Base-by-base conservation (phyloP, 2,888 invertebrate genomes). In the Hemistola chrysoprasaria region DNA sequence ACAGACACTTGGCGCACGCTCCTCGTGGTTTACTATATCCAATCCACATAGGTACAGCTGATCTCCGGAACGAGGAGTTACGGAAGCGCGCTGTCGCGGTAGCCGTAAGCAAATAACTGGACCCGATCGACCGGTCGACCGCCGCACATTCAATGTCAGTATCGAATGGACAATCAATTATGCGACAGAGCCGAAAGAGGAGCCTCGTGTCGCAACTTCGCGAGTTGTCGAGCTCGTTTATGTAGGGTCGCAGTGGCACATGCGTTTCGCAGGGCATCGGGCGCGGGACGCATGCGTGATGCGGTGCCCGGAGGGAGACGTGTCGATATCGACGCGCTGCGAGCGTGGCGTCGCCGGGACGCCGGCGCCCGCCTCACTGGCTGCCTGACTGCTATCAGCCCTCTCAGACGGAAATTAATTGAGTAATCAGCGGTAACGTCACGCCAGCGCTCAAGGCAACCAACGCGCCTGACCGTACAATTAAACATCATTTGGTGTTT, bases 151-250 rank as follows among this genome's bases (percentile, higher is more conserved):
- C 87, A 88, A 87, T 88, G 86, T 86, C 87, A 85, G 80, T 81
- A 86, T 79, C 74, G 84, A 78, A 74, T 77, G 82, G 77, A 73
- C 83, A 78, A 86, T 84, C 77, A 85, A 84, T 86, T 84, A 86
- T 80, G 83, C 78, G 86, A 85, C 84, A 65, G 71, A 62, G 40
- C 36, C 62, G 65, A 69, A 76, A 78, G 78, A 80, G 67, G 77
- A 78, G 71, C 62, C 71, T 77, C 62, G 67, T 78, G 79, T 78
- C 76, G 79, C 77, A 71, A 76, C 59, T 71, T 59, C 56, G 65
- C 64, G 59, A 57, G 56, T 51, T 53, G 52, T 22, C 39, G 44
- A 63, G 60, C 62, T 50, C 62, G 66, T 59, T 59, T 65, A 62
- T 66, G 56, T 43, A 60, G 48, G 46, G 54, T 49, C 51, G 58